Base-by-base conservation (phyloP, 2,888 invertebrate genomes). In the Brachylomia viminalis region DNA sequence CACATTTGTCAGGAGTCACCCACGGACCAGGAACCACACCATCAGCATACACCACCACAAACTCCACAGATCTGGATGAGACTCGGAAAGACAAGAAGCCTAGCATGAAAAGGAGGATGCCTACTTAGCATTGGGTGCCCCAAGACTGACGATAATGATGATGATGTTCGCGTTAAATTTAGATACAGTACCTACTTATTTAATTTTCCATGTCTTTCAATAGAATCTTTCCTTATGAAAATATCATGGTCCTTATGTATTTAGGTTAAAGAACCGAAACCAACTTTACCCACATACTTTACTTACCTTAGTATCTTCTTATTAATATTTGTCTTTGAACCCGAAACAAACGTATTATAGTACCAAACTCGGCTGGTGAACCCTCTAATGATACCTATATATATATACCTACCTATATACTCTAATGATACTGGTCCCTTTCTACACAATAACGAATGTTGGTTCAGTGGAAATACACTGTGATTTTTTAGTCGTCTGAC, bases 271-370 rank as follows among this genome's bases (percentile, higher is more conserved):
- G 66, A 52, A 54, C 52, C 13, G 52, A 17, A 61, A 68, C 33
- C 27, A 61, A 77, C 13, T 77, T 58, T 8, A 27, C 42, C 13
- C 58, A 62, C 30, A 23, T n/a, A n/a, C n/a, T n/a, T 0, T 62
- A 71, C 72, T 56, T 79, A 56, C 33, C 20, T 30, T 56, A 61
- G 78, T 70, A 77, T 77, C 52, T 71, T 13, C 71, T 52, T 49
- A 71, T 58, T 77, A 64, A 58, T 56, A 71, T 77, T 58, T 27
- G 45, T 58, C 77, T 79, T 78, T 78, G 80, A 78, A 59, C 72
- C 56, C 79, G 49, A 58, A 79, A 58, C 56, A 72, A 30, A 33
- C 15, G 42, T 49, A 49, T 64, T 72, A 47, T 64, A 77, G 49
- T 64, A 71, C 62, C 64, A 33, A 79, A 64, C 42, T 72, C 27